Conservation (phyloP, 1,140 invertebrate species). For the Microplitis mediator region DNA sequence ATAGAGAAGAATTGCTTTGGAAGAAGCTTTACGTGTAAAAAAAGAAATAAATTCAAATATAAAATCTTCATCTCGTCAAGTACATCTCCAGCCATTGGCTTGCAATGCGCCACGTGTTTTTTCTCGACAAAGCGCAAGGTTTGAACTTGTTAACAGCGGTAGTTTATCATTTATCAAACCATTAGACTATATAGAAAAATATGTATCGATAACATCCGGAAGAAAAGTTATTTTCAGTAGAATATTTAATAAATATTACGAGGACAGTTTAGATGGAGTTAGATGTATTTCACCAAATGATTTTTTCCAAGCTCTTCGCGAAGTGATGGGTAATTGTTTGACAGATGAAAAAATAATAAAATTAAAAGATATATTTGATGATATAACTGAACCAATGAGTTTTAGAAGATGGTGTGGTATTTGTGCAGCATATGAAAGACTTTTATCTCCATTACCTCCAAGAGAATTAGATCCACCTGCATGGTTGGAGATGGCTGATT, state of each 20-base stretch:
- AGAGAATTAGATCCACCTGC: constrained; percentile 61
- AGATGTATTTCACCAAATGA: constrained; percentile 56
- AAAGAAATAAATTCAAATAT: constrained; percentile 42
- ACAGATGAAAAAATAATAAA: constrained; percentile 56
- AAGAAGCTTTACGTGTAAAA: constrained; percentile 67
- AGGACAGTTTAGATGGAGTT: constrained; percentile 47
- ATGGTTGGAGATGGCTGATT: constrained; percentile 55
- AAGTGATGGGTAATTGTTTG: constrained; percentile 68
- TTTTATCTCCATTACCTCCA: constrained; percentile 61
- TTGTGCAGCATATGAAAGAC: constrained; percentile 70
- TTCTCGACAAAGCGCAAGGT: constrained; percentile 68
- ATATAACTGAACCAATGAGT: constrained; percentile 61
- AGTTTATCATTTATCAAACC: constrained; percentile 60
- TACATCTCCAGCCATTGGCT: constrained; percentile 46
- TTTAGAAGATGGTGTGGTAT: constrained; percentile 73
- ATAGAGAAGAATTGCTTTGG: constrained; percentile 66
- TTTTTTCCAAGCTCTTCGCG: constrained; percentile 63
- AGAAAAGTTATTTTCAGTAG: constrained; percentile 68
- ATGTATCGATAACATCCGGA: constrained; percentile 67
- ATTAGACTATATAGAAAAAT: constrained; percentile 67
- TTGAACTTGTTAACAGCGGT: constrained; percentile 69
- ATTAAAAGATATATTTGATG: constrained; percentile 62
- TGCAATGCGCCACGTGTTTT: constrained; percentile 69
- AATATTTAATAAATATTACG: constrained; percentile 62
- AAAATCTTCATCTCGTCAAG: constrained; percentile 49